phyloP scores from a whole-genome alignment of 1,140 invertebrate species.

The Charaxes varanes region DNA sequence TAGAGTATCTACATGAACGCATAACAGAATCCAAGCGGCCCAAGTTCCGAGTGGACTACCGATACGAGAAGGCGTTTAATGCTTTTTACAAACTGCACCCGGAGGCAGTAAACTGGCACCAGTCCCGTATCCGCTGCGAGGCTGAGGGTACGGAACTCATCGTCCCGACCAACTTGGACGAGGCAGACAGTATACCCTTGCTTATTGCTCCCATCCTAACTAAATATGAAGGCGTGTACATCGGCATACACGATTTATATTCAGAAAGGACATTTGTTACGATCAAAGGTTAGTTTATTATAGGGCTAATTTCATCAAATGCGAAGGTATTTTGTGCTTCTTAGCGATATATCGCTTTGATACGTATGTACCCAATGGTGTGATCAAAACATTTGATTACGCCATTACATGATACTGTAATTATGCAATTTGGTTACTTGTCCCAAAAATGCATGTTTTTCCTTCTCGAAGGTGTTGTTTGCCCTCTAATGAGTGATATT shows the following conservation, averaged over 20 bases:
- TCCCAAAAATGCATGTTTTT: no score
- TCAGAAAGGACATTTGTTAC: slow-evolving; percentile 40
- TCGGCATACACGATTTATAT: slow-evolving; percentile 46
- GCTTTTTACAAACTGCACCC: slow-evolving; percentile 56
- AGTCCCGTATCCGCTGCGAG: slow-evolving; percentile 42
- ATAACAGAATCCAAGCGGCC: slow-evolving; percentile 32
- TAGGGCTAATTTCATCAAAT: no score
- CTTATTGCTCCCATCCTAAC: slow-evolving; percentile 30
- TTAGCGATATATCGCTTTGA: no score
- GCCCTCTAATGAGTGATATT: no score
- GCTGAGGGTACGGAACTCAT: slow-evolving; percentile 45
- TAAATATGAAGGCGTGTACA: slow-evolving; percentile 32
- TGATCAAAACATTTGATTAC: no score
- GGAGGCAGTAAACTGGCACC: slow-evolving; percentile 32
- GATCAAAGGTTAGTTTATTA: slow-evolving; percentile 31
- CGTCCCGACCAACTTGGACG: slow-evolving; percentile 40
- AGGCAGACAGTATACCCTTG: slow-evolving; percentile 40
- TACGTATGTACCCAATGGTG: no score
- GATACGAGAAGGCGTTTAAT: slow-evolving; percentile 41
- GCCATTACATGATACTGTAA: no score
- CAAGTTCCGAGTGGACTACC: slow-evolving; percentile 36
- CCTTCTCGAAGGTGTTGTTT: no score
- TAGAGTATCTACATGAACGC: slow-evolving; percentile 10
- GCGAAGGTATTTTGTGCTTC: no score
- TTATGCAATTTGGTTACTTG: no score